Evolutionary conservation across 2,888 invertebrate species (phyloP).

Genomic region (Himalopsyche japonica): DNA sequence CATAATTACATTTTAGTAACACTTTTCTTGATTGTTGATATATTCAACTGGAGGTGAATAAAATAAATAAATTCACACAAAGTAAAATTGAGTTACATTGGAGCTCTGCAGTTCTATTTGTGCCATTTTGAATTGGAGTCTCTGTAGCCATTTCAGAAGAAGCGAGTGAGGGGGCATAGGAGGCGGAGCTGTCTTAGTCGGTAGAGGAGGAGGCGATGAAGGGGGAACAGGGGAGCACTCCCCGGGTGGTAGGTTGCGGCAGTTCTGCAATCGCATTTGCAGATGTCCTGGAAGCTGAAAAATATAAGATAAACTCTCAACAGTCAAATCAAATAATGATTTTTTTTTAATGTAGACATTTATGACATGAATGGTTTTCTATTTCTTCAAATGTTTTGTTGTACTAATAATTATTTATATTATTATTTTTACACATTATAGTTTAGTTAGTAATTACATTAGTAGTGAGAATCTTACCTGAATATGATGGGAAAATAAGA

Average conservation of each 20-base stretch:
- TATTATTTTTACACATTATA: too few relatives aligned
- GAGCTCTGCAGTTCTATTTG: constrained; percentile 75
- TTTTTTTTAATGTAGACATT: too few relatives aligned
- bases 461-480: constrained; percentile 67
- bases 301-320: constrained; percentile 33
- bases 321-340: neutral
- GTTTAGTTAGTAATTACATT: too few relatives aligned
- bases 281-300: constrained; percentile 85
- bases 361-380: too few relatives aligned
- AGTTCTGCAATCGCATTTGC: constrained; percentile 82
- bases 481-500: constrained; percentile 87
- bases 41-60: too few relatives aligned
- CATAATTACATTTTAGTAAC: too few relatives aligned
- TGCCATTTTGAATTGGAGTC: constrained; percentile 96
- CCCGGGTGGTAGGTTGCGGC: constrained; percentile 77
- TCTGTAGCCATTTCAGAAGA: constrained; percentile 82
- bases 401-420: too few relatives aligned
- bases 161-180: constrained; percentile 54
- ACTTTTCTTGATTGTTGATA: too few relatives aligned
- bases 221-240: constrained; percentile 46
- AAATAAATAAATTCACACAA: constrained; percentile 19
- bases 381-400: too few relatives aligned
- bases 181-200: constrained; percentile 47
- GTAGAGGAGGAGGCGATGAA: constrained; percentile 60
- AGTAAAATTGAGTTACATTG: constrained; percentile 40